Evolutionary conservation across 2,888 invertebrate species (phyloP).

Genomic region (Chydorus sphaericus): DNA sequence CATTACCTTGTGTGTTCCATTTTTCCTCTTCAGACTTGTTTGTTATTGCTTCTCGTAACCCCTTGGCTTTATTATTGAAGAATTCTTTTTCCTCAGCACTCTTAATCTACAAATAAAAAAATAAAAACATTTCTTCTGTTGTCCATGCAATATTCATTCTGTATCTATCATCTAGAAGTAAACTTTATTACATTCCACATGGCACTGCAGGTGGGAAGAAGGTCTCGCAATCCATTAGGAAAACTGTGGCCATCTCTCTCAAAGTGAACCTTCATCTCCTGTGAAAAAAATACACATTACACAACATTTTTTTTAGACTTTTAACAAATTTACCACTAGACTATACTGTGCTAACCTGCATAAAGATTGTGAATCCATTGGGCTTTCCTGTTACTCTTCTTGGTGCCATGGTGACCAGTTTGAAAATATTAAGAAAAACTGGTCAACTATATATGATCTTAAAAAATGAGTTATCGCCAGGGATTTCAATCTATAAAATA

Average conservation of each 20-base stretch:
- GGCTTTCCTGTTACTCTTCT: background rate
- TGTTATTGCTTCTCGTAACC: slow-evolving; percentile 18
- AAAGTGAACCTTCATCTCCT: slow-evolving; percentile 16
- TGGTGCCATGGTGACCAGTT: background rate
- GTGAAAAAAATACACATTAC: too few relatives aligned
- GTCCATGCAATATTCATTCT: too few relatives aligned
- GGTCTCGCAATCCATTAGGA: slow-evolving; percentile 19
- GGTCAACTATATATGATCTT: too few relatives aligned
- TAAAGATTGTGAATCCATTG: background rate
- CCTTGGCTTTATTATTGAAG: slow-evolving; percentile 19
- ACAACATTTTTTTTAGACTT: too few relatives aligned
- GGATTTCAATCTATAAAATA: too few relatives aligned
- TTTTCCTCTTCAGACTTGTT: slow-evolving; percentile 20
- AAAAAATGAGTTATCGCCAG: too few relatives aligned
- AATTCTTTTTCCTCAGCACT: slow-evolving; percentile 17
- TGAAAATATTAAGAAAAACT: too few relatives aligned
- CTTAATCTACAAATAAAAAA: slow-evolving; percentile 16
- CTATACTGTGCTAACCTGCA: too few relatives aligned
- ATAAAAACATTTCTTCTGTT: too few relatives aligned
- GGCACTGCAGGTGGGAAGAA: slow-evolving; percentile 14
- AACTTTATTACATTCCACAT: slow-evolving; percentile 21
- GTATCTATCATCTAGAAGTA: too few relatives aligned
- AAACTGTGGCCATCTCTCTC: slow-evolving; percentile 18
- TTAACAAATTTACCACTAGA: too few relatives aligned
- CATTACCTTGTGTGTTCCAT: slow-evolving; percentile 16